phyloP scores from a whole-genome alignment of 2,113 vertebrate species.

The Saiga tatarica region DNA sequence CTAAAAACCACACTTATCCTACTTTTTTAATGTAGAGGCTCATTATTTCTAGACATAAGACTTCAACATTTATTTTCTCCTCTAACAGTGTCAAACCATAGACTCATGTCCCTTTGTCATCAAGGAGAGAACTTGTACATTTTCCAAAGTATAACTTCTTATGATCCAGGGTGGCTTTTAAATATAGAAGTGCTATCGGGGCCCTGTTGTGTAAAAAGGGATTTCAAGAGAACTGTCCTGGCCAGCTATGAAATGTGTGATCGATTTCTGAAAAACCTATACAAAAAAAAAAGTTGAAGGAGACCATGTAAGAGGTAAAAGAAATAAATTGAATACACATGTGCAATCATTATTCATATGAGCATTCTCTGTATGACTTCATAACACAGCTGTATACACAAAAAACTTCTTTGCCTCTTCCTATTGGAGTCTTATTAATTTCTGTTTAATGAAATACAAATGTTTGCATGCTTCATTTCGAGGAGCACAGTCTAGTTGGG shows the following conservation, averaged over 20 bases:
- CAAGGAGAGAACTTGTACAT: conserved; percentile 67
- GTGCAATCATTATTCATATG: conserved; percentile 82
- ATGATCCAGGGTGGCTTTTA: conserved; percentile 59
- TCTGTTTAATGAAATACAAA: conserved; percentile 82
- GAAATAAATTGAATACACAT: conserved; percentile 82
- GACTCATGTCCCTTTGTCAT: conserved; percentile 40
- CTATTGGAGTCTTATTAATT: conserved; percentile 81
- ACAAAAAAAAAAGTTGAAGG: conserved; percentile 75
- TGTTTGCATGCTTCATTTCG: conserved; percentile 77
- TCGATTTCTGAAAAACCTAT: conserved; percentile 78
- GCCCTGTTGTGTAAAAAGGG: conserved; percentile 38
- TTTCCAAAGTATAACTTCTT: conserved; percentile 71
- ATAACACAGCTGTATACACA: conserved; percentile 84
- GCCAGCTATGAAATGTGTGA: conserved; percentile 75
- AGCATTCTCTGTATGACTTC: conserved; percentile 78
- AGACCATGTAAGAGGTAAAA: conserved; percentile 77
- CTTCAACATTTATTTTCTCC: neutral
- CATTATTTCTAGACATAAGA: conserved; percentile 21
- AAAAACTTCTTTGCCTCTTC: conserved; percentile 76
- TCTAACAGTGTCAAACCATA: conserved; percentile 40
- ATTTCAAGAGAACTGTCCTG: conserved; percentile 62
- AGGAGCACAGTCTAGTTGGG: conserved; percentile 54
- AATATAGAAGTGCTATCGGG: conserved; percentile 63
- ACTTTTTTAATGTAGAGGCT: conserved; percentile 20
- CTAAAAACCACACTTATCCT: neutral